A percentile compares a stretch with the other conserved stretches of the same genome.
Evolutionary conservation across 2,888 invertebrate species (phyloP).

Genomic region (Apoda limacodes): DNA sequence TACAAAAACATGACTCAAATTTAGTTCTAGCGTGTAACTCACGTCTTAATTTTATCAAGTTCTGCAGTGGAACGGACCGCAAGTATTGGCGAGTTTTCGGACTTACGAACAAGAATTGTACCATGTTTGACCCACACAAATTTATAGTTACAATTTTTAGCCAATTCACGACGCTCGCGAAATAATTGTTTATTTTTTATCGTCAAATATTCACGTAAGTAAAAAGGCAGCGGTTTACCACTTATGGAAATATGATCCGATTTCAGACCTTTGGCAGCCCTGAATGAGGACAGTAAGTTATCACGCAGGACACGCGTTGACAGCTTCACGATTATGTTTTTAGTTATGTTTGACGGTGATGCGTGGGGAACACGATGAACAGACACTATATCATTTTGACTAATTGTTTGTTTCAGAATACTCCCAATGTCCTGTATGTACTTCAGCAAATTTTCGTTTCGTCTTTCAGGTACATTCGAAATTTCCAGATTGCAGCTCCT

Average conservation of each 20-base stretch:
- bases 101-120: constrained; percentile 4
- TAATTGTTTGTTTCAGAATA: constrained; percentile 1
- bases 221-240: background rate
- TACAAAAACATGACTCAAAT: no score
- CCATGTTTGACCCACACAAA: constrained; percentile 9
- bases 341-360: background rate
- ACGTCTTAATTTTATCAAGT: no score
- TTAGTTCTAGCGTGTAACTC: no score
- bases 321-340: constrained; percentile 5
- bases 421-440: background rate
- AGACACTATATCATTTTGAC: background rate
- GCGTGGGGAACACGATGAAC: constrained; percentile 2
- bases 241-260: background rate
- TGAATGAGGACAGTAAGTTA: background rate
- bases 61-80: no score
- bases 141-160: no score
- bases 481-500: constrained; percentile 6
- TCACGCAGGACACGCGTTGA: no score
- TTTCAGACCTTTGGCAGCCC: background rate
- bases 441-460: background rate
- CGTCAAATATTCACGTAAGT: constrained; percentile 3
- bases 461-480: constrained; percentile 4
- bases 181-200: constrained; percentile 5
- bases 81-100: constrained; percentile 4
- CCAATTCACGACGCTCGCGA: constrained; percentile 6